phyloP scores from a whole-genome alignment of 2,797 vertebrate genomes.

The Danio jaintianensis region DNA sequence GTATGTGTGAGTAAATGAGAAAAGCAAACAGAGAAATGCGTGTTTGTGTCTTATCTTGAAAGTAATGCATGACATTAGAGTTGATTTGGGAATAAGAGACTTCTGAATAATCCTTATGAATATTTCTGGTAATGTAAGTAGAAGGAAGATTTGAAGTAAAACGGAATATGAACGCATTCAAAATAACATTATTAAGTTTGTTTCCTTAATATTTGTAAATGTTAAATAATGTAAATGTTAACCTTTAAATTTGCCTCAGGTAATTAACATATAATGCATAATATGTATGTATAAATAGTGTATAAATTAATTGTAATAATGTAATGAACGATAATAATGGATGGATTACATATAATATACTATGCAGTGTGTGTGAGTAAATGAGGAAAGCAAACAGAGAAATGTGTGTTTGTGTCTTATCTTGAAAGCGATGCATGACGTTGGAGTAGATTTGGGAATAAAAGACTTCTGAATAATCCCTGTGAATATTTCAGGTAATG shows the following conservation, averaged over 20 bases:
- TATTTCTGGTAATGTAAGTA: background rate
- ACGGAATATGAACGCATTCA: no score
- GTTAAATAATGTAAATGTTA: no score
- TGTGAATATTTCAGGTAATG: background rate
- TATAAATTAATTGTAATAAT: no score
- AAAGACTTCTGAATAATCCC: background rate
- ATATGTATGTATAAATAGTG: no score
- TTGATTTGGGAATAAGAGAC: background rate
- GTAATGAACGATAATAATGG: no score
- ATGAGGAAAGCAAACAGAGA: background rate
- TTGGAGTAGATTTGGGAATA: background rate
- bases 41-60: background rate
- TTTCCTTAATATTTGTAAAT: no score
- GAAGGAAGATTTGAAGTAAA: no score
- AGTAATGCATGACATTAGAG: background rate
- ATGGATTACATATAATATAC: constrained; percentile 22
- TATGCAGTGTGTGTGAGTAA: constrained; percentile 18
- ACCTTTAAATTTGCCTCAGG: no score
- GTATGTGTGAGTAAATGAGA: background rate
- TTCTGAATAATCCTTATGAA: background rate
- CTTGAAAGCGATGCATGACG: background rate
- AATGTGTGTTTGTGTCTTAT: background rate
- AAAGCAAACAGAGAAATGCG: background rate
- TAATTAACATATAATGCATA: no score
- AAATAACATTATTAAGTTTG: no score